These are phyloP conservation scores for Haliclona indistincta DNA, from an alignment of 37 sponge, comb jelly and placozoan species.

Conservation along the genomic window DNA sequence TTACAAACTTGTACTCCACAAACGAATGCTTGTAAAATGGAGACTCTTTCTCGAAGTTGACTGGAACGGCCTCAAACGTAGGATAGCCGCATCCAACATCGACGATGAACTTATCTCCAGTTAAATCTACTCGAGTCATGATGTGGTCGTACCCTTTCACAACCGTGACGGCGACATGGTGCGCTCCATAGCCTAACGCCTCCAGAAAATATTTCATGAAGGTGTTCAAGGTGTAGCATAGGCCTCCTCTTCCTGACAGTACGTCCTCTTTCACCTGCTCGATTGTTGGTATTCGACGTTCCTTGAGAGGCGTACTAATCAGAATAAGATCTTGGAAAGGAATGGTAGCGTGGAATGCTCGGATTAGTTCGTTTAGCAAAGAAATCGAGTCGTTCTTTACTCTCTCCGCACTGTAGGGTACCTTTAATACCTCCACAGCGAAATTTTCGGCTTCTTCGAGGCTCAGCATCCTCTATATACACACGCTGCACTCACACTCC, in stretches of 20 bases:
- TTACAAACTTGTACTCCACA: conserved; percentile 49
- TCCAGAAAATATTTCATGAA: conserved; percentile 51
- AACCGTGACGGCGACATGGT: conserved; percentile 6
- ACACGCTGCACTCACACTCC: too few relatives aligned
- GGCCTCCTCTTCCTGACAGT: conserved; percentile 36
- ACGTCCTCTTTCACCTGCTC: conserved; percentile 33
- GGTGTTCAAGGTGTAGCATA: conserved; percentile 45
- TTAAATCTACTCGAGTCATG: conserved; percentile 3
- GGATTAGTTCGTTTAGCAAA: conserved; percentile 18
- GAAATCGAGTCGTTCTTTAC: neutral
- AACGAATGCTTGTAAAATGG: conserved; percentile 44
- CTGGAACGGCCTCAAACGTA: conserved; percentile 43
- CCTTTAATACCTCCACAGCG: neutral
- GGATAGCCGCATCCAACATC: conserved; percentile 52
- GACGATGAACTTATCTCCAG: conserved; percentile 16
- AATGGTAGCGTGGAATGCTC: conserved; percentile 3
- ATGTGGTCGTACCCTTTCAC: conserved; percentile 25
- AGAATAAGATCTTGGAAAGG: conserved; percentile 32
- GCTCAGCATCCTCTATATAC: too few relatives aligned
- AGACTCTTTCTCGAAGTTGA: conserved; percentile 54
- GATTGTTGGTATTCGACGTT: conserved; percentile 15
- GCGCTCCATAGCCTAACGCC: conserved; percentile 28
- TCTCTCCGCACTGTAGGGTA: neutral
- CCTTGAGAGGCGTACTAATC: neutral
- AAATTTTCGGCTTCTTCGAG: conserved; percentile 14